These are phyloP conservation scores for Polypterus senegalus DNA, from an alignment of 2,113 vertebrate genomes.

Conservation along the genomic window DNA sequence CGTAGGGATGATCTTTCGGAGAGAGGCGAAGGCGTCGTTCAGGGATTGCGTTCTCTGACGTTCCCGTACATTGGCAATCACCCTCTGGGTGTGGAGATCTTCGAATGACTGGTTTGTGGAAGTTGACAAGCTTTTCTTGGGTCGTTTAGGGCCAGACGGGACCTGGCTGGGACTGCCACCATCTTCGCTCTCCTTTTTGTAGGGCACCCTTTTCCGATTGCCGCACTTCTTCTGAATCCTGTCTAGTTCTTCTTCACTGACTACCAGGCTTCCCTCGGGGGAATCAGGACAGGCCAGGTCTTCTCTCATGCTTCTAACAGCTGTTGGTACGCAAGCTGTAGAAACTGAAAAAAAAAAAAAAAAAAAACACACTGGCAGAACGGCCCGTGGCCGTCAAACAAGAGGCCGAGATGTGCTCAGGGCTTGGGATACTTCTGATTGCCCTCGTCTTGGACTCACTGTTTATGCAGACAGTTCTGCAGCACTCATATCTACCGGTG, in stretches of 20 bases:
- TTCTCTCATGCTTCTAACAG: constrained; percentile 55
- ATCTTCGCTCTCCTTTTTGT: constrained; percentile 39
- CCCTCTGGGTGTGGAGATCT: constrained; percentile 64
- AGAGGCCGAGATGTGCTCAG: background rate
- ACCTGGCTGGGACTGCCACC: constrained; percentile 36
- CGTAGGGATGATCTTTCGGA: constrained; percentile 78
- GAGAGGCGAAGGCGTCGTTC: constrained; percentile 72
- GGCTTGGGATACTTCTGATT: no score
- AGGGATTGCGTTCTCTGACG: constrained; percentile 74
- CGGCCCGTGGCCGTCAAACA: constrained; percentile 25
- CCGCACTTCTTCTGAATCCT: constrained; percentile 42
- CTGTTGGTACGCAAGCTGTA: background rate
- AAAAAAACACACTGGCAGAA: constrained; percentile 20
- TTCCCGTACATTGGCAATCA: constrained; percentile 76
- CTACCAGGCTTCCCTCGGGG: constrained; percentile 61
- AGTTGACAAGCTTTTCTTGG: constrained; percentile 46
- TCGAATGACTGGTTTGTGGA: constrained; percentile 52
- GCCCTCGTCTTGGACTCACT: no score
- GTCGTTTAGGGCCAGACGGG: constrained; percentile 34
- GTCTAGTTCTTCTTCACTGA: constrained; percentile 65
- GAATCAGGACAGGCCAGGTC: constrained; percentile 58
- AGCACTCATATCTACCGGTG: constrained; percentile 18
- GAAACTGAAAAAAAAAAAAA: background rate
- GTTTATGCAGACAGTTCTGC: no score
- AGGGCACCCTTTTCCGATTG: constrained; percentile 53